Conservation (phyloP, 2,888 invertebrate species). For the Aleiodes alternator region DNA sequence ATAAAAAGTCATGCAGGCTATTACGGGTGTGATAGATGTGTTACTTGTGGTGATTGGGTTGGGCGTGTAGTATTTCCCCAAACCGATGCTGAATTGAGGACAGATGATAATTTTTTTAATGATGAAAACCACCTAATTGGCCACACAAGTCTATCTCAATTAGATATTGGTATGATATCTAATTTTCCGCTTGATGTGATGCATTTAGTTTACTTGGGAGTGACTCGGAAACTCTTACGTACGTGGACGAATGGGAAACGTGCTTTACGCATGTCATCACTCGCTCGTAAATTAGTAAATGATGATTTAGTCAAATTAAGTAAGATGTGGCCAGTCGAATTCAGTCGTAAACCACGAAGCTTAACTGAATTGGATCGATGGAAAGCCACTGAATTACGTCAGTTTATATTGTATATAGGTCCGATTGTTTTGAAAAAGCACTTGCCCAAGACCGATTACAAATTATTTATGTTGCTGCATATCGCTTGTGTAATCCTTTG, state of each 20-base stretch:
- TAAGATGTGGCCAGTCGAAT: conserved; percentile 23
- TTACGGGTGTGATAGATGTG: background rate
- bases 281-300: background rate
- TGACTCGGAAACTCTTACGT: background rate
- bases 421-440: conserved; percentile 32
- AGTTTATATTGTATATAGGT: conserved; percentile 40
- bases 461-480: conserved; percentile 28
- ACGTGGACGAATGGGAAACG: conserved; percentile 3
- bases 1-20: background rate
- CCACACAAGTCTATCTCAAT: background rate
- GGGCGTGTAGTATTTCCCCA: background rate
- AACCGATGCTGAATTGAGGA: background rate
- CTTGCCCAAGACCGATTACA: conserved; percentile 5
- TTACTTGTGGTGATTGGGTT: background rate
- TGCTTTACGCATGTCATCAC: background rate
- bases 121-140: conserved; percentile 17
- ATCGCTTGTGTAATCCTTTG: conserved; percentile 30
- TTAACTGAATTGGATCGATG: conserved; percentile 24
- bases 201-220: conserved; percentile 20
- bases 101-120: conserved; percentile 31
- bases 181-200: background rate
- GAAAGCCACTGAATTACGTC: conserved; percentile 42
- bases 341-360: conserved; percentile 30
- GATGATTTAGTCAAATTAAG: background rate
- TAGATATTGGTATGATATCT: background rate